These are phyloP conservation scores for Panonychus citri DNA, from an alignment of 1,140 invertebrate genomes.

Conservation along the genomic window DNA sequence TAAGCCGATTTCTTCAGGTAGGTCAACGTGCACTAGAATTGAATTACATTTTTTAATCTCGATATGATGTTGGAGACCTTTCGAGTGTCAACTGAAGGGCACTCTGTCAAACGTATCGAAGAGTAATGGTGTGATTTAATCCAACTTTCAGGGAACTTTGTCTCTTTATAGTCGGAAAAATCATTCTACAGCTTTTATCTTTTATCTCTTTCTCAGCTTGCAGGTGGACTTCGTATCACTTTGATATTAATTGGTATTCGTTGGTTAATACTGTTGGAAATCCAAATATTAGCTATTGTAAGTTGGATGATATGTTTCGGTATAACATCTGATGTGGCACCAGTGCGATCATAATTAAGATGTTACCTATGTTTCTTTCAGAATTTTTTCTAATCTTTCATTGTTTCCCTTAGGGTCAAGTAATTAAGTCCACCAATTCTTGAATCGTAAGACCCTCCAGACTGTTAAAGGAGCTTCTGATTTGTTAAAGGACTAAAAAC, in stretches of 20 bases:
- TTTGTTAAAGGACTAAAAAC: constrained; percentile 47
- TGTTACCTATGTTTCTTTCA: constrained; percentile 34
- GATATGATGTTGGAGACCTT: neutral
- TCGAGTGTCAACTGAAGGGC: neutral
- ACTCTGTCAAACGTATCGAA: neutral
- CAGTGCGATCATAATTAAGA: constrained; percentile 43
- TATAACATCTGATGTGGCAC: constrained; percentile 38
- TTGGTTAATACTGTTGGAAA: constrained; percentile 42
- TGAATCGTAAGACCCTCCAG: constrained; percentile 68
- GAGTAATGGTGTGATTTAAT: neutral
- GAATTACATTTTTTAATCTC: no score
- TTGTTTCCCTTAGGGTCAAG: constrained; percentile 44
- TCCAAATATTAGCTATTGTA: constrained; percentile 27
- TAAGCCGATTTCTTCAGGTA: constrained; percentile 49
- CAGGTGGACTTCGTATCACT: constrained; percentile 51
- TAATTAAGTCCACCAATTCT: constrained; percentile 64
- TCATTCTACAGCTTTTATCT: constrained; percentile 1
- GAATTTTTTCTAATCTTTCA: neutral
- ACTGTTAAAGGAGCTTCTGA: constrained; percentile 51
- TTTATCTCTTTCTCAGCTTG: constrained; percentile 36
- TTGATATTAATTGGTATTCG: constrained; percentile 45
- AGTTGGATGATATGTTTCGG: constrained; percentile 25
- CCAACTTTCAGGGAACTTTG: neutral
- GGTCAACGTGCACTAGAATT: no score
- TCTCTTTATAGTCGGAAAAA: neutral